Evolutionary conservation across 2,113 vertebrate species (phyloP), one percentile per base, ranked within the genome.

Genomic region (Cepphus grylle): DNA sequence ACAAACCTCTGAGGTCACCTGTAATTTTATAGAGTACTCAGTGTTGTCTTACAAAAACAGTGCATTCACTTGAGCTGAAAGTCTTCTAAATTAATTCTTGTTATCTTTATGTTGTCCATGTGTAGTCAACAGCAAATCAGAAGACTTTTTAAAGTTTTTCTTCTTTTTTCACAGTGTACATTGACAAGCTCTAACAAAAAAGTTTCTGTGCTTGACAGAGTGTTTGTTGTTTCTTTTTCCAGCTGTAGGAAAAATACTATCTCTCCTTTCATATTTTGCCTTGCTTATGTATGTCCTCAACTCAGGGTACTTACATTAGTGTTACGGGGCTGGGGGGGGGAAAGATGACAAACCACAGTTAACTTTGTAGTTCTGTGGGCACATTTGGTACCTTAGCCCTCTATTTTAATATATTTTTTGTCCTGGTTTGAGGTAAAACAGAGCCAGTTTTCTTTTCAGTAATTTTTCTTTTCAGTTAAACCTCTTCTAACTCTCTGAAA

Each of bases 271-370:
- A 3, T 49, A 49, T 66, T 91, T 83, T 73, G 25, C 7, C 20
- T 25, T 65, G 16, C 13, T 82, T 80, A 25, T n/a, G 8, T 80
- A 25, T n/a, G 8, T 36, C 15, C 45, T 59, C 21, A 52, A 8
- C 7, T 61, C 13, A 55, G 7, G 3, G 12, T 11, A 53, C 8
- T 76, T 45, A 21, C 25, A 22, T 43, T 61, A 45, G 58, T 58
- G 7, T 55, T 91, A 26, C 1, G 7, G 5, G 53, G 18, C 16
- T 1, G 16, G 4, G 9, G 21, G 9, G 21, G 27, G 8, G 2
- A 3, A 42, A 55, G 8, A 8, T 0, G 1, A 42, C 8, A 72
- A 71, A 52, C 15, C 6, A 40, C 0, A 1, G 11, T 66, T 62
- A 79, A 42, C 22, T 66, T 58, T 47, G 22, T 1, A 1, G 20